A percentile compares a stretch with the other conserved stretches of the same genome.
These are phyloP conservation scores for Allophyes oxyacanthae DNA, from an alignment of 2,888 invertebrate species.

Conservation along the genomic window DNA sequence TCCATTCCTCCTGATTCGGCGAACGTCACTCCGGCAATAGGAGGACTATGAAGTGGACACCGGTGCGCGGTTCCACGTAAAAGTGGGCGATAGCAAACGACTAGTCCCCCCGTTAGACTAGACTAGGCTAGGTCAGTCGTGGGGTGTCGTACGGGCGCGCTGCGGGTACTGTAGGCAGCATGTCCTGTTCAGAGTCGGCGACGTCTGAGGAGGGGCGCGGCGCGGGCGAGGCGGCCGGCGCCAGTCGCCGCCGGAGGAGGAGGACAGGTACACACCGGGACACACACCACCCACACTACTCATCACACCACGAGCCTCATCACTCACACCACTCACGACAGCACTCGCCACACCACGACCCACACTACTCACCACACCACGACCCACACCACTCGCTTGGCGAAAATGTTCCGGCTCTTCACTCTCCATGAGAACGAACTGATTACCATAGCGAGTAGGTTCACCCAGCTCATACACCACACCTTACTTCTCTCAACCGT, in stretches of 20 bases:
- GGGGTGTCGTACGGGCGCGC: conserved; percentile 20
- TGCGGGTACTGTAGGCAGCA: conserved; percentile 53
- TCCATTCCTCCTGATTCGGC: too few relatives aligned
- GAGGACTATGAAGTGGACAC: too few relatives aligned
- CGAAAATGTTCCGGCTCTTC: too few relatives aligned
- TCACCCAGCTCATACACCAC: neutral
- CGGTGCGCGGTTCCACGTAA: too few relatives aligned
- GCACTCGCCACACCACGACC: too few relatives aligned
- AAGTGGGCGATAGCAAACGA: conserved; percentile 54
- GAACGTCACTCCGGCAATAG: too few relatives aligned
- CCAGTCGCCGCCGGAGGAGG: conserved; percentile 69
- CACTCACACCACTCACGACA: neutral
- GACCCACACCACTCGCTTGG: neutral
- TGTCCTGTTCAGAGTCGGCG: conserved; percentile 88
- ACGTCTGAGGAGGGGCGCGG: conserved; percentile 76
- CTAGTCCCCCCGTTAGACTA: conserved; percentile 50
- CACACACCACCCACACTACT: conserved; percentile 19
- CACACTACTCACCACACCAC: neutral
- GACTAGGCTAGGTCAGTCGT: too few relatives aligned
- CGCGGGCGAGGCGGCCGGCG: conserved; percentile 49
- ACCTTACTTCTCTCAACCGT: neutral
- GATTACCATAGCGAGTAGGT: neutral
- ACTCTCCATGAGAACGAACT: too few relatives aligned
- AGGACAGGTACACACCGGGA: conserved; percentile 58
- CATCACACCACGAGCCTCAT: conserved; percentile 11